Evolutionary conservation across 2,113 vertebrate species (phyloP).

Genomic region (Catharus bicknelli): DNA sequence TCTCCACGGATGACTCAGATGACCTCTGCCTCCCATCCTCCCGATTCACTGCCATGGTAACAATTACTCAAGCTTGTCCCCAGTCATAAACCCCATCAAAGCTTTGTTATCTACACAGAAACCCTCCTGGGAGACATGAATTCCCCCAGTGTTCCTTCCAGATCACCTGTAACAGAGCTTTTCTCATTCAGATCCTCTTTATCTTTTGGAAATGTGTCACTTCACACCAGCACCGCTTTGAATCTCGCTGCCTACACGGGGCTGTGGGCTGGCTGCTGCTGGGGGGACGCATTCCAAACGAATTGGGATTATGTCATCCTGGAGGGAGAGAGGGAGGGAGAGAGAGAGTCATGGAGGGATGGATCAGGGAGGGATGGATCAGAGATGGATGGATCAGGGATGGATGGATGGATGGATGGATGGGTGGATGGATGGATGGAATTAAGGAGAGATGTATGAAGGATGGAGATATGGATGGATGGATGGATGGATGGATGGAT

Average conservation of each 20-base stretch:
- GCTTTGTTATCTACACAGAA: slow-evolving; percentile 66
- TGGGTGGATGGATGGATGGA: too few species aligned
- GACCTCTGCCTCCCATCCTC: slow-evolving; percentile 66
- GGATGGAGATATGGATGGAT: not conserved
- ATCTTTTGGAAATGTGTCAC: slow-evolving; percentile 56
- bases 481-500: too few species aligned
- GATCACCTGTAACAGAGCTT: slow-evolving; percentile 58
- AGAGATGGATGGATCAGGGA: too few species aligned
- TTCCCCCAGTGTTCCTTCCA: slow-evolving; percentile 55
- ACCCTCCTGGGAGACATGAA: slow-evolving; percentile 65
- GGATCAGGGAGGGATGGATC: not conserved
- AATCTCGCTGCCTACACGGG: slow-evolving; percentile 1
- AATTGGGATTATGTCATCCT: not conserved
- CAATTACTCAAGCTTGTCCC: slow-evolving; percentile 70
- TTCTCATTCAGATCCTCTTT: slow-evolving; percentile 49
- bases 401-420: too few species aligned
- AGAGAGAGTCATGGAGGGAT: not conserved
- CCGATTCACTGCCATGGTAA: slow-evolving; percentile 64
- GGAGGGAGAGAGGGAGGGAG: too few species aligned
- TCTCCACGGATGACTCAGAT: slow-evolving; percentile 62
- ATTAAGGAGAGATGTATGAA: too few species aligned
- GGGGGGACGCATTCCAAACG: not conserved
- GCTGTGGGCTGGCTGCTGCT: slow-evolving; percentile 48
- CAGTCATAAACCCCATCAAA: slow-evolving; percentile 61
- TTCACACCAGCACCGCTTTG: not conserved